Percentiles rank a stretch among this genome's conserved stretches.
Evolutionary conservation across 2,797 vertebrate species (phyloP).

Genomic region (Microctenopoma stevenorrisi): DNA sequence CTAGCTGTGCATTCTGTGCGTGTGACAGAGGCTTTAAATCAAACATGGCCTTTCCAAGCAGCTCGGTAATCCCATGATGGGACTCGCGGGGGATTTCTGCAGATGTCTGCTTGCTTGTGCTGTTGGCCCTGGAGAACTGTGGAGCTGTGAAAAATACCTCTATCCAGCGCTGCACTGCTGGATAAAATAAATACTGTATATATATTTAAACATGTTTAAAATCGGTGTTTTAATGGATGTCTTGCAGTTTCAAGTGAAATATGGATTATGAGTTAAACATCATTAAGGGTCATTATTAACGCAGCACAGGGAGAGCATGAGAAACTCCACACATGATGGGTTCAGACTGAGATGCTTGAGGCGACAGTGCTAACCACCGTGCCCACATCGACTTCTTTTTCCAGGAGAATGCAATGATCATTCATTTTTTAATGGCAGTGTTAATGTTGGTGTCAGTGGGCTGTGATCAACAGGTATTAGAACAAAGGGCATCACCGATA

Average conservation of each 20-base stretch:
- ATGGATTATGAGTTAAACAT: not conserved
- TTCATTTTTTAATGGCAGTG: too few relatives aligned
- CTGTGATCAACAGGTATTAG: too few relatives aligned
- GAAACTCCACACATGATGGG: too few relatives aligned
- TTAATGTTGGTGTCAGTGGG: too few relatives aligned
- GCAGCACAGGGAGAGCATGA: too few relatives aligned
- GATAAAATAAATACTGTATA: not conserved
- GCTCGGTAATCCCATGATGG: constrained; percentile 61
- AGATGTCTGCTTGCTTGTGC: constrained; percentile 58
- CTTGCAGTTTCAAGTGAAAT: constrained; percentile 3
- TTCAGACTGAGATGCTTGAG: too few relatives aligned
- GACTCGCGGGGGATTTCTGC: constrained; percentile 57
- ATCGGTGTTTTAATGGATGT: not conserved
- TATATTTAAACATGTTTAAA: not conserved
- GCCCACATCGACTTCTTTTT: too few relatives aligned
- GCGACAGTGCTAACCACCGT: too few relatives aligned
- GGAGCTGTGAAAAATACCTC: constrained; percentile 32
- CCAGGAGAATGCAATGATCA: too few relatives aligned
- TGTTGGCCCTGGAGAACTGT: constrained; percentile 22
- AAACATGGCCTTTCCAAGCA: constrained; percentile 61
- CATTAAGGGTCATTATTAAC: too few relatives aligned
- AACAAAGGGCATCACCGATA: too few relatives aligned
- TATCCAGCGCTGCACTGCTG: not conserved
- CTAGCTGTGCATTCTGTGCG: constrained; percentile 54
- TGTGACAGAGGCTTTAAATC: constrained; percentile 72